Evolutionary conservation across 2,797 vertebrate genomes (phyloP), one percentile per base, ranked within the genome.

Genomic region (Cryptoblepharus egeriae): DNA sequence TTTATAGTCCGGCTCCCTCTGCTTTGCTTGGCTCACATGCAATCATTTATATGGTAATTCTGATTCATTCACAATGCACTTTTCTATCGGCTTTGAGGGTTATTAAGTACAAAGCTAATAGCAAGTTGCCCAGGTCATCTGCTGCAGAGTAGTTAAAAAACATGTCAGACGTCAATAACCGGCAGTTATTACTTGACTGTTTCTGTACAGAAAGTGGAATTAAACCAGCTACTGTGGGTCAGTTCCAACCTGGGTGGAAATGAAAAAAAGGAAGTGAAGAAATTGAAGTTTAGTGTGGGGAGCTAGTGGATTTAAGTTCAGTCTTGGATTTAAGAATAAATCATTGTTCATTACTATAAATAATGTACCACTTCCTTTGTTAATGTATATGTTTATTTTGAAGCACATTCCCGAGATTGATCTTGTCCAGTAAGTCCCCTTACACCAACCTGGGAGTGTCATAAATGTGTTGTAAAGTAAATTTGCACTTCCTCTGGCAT

Each of bases 101-200:
- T 68, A 75, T 64, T 76, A 79, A 84, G 73, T 37, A 52, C 78
- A 78, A 37, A 39, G 28, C 16, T n/a, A 87, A 61, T 26, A 86
- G 70, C 84, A 58, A 82, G 74, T 9, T 39, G 45, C 24, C 72
- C 75, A 74, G 37, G 32, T 81, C 32, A 45, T 81, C 81, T 79
- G 52, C 77, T 82, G 39, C n/a, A 32, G 75, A 49, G 39, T 49
- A 35, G 77, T 90, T 89, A 45, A 83, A 80, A 85, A 87, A 9
- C 8, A 24, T 76, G 77, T 32, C 45, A 45, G 64, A 3, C 60
- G 83, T 85, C 79, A 79, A 22, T 58, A 84, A 84, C 32, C 16
- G 28, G 58, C 73, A 75, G 15, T 83, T 83, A 10, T 32, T 87
- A 16, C 75, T 69, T 76, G 67, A 77, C 79, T 73, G 4, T 42